Base-by-base conservation (phyloP, 2,113 vertebrate genomes). In the Anseranas semipalmata region DNA sequence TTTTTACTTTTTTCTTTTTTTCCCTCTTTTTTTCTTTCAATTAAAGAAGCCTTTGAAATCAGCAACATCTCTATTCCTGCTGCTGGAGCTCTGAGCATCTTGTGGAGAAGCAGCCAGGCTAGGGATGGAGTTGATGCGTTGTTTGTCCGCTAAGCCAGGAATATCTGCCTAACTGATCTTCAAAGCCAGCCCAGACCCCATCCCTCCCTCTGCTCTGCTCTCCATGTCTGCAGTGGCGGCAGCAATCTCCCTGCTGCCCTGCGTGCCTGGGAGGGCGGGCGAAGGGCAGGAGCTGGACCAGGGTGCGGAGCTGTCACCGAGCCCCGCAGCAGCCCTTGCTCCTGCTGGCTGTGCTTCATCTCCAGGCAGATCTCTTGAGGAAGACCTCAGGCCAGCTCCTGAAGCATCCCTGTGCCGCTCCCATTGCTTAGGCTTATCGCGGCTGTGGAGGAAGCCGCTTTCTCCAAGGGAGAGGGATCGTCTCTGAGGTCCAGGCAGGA, bases 21-120 rank as follows among this genome's bases (percentile, higher is more conserved):
- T 30, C 15, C 33, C 21, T 28, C 18, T 41, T 28, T 30, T 17
- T 19, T 21, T 32, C 43, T 67, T 67, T 46, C 46, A 66, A 66
- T 66, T 66, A 66, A 58, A n/a, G 71, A 68, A 96, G 67, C 79
- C 95, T 97, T 96, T 97, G 95, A 95, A 95, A 85, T 79, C 56
- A 55, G 52, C 21, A 63, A 2, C 46, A 0, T 52, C 53, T 87
- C 56, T 43, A 41, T 28, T 76, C 59, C 80, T 33, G 80, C 79
- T 92, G 71, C 89, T 21, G 59, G 39, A 72, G 70, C 82, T 59
- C 32, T 3, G 59, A 63, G 63, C 56, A 6, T 74, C 46, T 76
- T 32, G 22, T 19, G 14, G 41, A 39, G 56, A 70, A 41, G 77
- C 72, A 76, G 60, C n/a, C 32, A 14, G 56, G 65, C 24, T 33